phyloP scores from a whole-genome alignment of 1,140 invertebrate species.

The Sitobion miscanthi region DNA sequence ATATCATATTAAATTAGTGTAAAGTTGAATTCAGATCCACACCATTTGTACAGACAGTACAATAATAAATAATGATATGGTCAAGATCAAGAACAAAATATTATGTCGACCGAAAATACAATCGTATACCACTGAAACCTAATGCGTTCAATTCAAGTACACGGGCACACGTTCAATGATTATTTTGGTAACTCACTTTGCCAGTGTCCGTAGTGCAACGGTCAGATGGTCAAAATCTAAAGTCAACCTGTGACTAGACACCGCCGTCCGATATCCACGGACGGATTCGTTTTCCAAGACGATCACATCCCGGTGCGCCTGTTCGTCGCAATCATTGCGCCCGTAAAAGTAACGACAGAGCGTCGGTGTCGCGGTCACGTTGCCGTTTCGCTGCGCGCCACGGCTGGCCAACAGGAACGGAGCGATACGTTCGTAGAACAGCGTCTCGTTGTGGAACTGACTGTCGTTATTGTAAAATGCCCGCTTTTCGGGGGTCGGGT shows the following conservation, averaged over 20 bases:
- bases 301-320: neutral
- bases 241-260: no score
- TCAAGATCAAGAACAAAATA: neutral
- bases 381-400: neutral
- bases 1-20: neutral
- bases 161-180: no score
- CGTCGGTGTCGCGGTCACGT: no score
- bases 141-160: no score
- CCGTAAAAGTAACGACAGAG: constrained; percentile 3
- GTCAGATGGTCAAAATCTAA: neutral
- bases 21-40: no score
- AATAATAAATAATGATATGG: no score
- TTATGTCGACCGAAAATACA: neutral
- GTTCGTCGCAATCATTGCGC: neutral
- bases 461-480: neutral
- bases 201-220: neutral
- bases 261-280: neutral
- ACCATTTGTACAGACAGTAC: no score
- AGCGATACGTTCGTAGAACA: constrained; percentile 46
- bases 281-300: neutral
- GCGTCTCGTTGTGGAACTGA: constrained; percentile 47
- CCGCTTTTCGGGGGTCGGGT: neutral
- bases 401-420: neutral
- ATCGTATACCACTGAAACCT: no score
- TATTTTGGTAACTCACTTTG: neutral